These are phyloP conservation scores for Hermetia illucens DNA, from an alignment of 1,140 invertebrate genomes.

Conservation along the genomic window DNA sequence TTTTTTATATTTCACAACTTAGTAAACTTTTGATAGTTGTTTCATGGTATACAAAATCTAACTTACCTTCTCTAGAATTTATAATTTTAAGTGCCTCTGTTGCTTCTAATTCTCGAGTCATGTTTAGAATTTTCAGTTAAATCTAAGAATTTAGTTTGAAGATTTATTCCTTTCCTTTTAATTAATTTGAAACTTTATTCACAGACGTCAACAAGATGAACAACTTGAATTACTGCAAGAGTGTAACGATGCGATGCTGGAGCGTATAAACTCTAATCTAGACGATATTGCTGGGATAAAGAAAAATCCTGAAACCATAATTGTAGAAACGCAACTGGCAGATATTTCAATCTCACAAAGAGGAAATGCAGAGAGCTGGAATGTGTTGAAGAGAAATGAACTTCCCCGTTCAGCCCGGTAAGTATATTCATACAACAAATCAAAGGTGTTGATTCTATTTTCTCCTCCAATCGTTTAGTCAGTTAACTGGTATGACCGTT, in stretches of 20 bases:
- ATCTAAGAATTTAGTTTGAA: not conserved
- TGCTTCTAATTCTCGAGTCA: too few species aligned
- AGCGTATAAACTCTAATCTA: slow-evolving; percentile 55
- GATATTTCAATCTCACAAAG: not conserved
- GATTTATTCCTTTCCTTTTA: not conserved
- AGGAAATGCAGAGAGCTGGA: slow-evolving; percentile 25
- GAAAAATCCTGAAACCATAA: slow-evolving; percentile 37
- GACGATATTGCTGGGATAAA: slow-evolving; percentile 56
- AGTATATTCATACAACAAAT: not conserved
- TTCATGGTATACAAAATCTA: too few species aligned
- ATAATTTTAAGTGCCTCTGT: too few species aligned
- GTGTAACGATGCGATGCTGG: slow-evolving; percentile 67
- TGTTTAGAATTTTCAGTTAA: too few species aligned
- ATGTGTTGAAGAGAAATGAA: slow-evolving; percentile 10
- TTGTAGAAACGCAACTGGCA: slow-evolving; percentile 26
- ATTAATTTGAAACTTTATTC: not conserved
- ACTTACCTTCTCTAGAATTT: too few species aligned
- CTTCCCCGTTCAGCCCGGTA: slow-evolving; percentile 13
- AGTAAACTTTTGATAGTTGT: not conserved
- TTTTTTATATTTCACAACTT: not conserved
- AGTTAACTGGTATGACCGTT: too few species aligned
- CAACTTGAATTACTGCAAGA: slow-evolving; percentile 60
- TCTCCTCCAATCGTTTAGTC: too few species aligned
- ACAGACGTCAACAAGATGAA: slow-evolving; percentile 43
- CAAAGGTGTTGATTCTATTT: too few species aligned